These are phyloP conservation scores for Acleris literana DNA, from an alignment of 2,888 invertebrate genomes.

Conservation along the genomic window DNA sequence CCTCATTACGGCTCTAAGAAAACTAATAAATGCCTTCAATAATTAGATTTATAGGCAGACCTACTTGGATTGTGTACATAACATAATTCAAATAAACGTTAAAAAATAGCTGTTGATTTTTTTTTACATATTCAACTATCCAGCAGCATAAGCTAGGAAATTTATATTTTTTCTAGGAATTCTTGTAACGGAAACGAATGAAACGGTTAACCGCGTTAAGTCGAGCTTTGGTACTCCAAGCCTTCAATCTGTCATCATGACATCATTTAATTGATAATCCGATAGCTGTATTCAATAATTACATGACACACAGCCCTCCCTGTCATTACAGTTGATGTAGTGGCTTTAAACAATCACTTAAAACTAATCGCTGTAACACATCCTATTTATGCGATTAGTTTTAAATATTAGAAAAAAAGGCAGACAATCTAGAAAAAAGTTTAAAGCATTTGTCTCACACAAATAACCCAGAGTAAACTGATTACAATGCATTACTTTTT, in stretches of 20 bases:
- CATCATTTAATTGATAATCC: conserved; percentile 58
- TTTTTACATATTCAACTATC: too few relatives aligned
- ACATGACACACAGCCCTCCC: conserved; percentile 50
- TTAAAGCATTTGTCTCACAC: too few relatives aligned
- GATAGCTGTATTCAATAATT: conserved; percentile 56
- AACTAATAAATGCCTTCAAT: conserved; percentile 22
- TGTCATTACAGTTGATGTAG: conserved; percentile 53
- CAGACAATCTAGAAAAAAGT: too few relatives aligned
- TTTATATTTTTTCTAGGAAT: neutral
- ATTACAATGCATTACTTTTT: too few relatives aligned
- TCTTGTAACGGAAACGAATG: neutral
- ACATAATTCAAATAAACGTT: neutral
- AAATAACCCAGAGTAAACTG: too few relatives aligned
- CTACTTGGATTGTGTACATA: conserved; percentile 7
- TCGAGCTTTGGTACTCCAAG: conserved; percentile 9
- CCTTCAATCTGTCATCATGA: conserved; percentile 47
- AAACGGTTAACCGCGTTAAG: neutral
- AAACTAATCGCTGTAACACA: conserved; percentile 25
- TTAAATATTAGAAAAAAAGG: too few relatives aligned
- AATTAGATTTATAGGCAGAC: conserved; percentile 16
- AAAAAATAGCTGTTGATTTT: neutral
- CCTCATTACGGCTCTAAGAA: conserved; percentile 15
- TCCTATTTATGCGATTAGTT: neutral
- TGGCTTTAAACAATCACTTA: conserved; percentile 39
- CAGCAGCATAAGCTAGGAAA: too few relatives aligned